Evolutionary conservation across 1,140 invertebrate species (phyloP), one percentile per base, ranked within the genome.

Genomic region (Tetragnatha versicolor): DNA sequence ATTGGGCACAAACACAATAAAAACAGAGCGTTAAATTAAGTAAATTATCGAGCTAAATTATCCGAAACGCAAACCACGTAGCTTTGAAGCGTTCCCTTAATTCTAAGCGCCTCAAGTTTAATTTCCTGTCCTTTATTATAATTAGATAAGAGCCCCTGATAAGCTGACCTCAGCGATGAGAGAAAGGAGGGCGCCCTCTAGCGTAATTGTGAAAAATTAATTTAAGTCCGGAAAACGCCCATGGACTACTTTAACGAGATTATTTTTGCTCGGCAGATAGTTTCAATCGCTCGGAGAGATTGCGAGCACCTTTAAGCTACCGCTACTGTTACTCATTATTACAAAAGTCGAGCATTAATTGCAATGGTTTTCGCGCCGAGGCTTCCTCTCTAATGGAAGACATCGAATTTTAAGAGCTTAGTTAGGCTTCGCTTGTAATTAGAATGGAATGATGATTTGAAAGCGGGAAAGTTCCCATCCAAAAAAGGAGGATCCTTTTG

Each of bases 121-220:
- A 73, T 73, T 58, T 73, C 69, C 69, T 60, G 69, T 45, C 49
- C 39, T 73, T 73, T 60, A 73, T 60, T 73, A 73, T 73, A 73
- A 73, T 73, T 73, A 73, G 69, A 73, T 73, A 73, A 73, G 51
- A 73, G 53, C 35, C 10, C 22, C 53, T 55, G 51, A 58, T 60
- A 60, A 73, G 53, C 20, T 73, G 69, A 73, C 69, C 53, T 35
- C 47, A 37, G n/a, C n/a, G 39, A 53, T 37, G 68, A 53, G 35
- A 20, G 17, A 37, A 9, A 51, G n/a, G 29, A 20, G 35, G 12
- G 45, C 47, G 45, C 69, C 69, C 45, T 60, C 35, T 60, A 45
- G 31, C 69, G 49, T 29, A 73, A 73, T 60, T 73, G 69, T 60
- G 69, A 73, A 73, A 73, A 73, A 73, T 73, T 73, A 73, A 73